These are phyloP conservation scores for Coilia nasus DNA, from an alignment of 2,797 vertebrate genomes.

Conservation along the genomic window DNA sequence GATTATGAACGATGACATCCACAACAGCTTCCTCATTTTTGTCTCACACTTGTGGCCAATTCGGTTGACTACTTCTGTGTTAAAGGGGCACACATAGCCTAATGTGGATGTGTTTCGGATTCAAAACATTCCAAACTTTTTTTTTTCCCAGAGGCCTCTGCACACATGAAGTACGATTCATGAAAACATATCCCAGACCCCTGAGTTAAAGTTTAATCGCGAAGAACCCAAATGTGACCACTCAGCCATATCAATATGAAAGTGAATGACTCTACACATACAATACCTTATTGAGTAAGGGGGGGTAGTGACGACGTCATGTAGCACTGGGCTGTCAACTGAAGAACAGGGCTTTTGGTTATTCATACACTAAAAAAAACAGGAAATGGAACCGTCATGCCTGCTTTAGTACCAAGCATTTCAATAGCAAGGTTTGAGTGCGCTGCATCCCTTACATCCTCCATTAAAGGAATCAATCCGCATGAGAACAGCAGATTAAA, in stretches of 20 bases:
- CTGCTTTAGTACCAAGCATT: neutral
- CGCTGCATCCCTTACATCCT: constrained; percentile 54
- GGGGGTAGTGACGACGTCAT: neutral
- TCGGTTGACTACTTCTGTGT: neutral
- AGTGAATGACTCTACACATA: neutral
- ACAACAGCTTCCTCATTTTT: constrained; percentile 2
- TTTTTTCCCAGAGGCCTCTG: neutral
- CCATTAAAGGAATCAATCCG: constrained; percentile 86
- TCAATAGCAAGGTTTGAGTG: constrained; percentile 5
- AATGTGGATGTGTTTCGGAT: neutral
- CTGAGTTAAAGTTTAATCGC: constrained; percentile 5
- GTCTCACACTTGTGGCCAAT: neutral
- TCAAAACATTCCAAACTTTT: neutral
- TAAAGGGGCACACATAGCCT: neutral
- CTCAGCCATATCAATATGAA: neutral
- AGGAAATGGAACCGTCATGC: neutral
- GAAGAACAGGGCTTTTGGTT: neutral
- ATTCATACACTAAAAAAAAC: neutral
- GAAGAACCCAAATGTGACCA: neutral
- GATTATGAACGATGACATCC: neutral
- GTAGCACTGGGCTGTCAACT: neutral
- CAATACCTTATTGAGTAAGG: neutral
- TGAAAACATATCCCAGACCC: neutral
- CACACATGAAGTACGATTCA: neutral
- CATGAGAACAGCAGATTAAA: constrained; percentile 92